These are phyloP conservation scores for Lypha dubia DNA, from an alignment of 2,888 invertebrate genomes.

Conservation along the genomic window DNA sequence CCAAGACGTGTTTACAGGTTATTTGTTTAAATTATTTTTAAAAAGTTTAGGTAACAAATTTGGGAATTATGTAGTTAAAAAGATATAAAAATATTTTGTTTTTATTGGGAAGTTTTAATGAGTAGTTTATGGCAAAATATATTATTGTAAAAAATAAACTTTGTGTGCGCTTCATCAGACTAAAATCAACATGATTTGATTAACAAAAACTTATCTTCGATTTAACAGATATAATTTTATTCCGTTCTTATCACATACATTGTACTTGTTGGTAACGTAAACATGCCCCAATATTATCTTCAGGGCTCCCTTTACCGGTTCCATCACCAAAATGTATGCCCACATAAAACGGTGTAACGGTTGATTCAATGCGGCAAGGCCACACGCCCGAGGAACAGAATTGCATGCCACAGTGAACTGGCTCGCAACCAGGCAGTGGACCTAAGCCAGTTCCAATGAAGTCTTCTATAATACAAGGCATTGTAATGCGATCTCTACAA, in stretches of 20 bases:
- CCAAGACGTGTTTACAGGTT: background rate
- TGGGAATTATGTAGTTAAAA: too few relatives aligned
- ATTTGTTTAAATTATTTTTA: too few relatives aligned
- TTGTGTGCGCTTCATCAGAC: background rate
- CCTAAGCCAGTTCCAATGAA: slow-evolving; percentile 86
- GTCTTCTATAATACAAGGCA: slow-evolving; percentile 93
- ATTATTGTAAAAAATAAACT: too few relatives aligned
- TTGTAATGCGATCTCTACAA: slow-evolving; percentile 89
- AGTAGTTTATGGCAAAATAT: too few relatives aligned
- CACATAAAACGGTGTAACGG: slow-evolving; percentile 90
- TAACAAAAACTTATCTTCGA: background rate
- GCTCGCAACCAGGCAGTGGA: slow-evolving; percentile 86
- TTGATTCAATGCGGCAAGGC: slow-evolving; percentile 88
- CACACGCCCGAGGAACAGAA: slow-evolving; percentile 86
- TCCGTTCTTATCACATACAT: slow-evolving; percentile 83
- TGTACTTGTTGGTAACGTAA: slow-evolving; percentile 89
- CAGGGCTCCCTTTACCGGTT: slow-evolving; percentile 87
- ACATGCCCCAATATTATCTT: slow-evolving; percentile 93
- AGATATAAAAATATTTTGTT: too few relatives aligned
- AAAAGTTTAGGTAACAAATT: too few relatives aligned
- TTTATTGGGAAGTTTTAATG: too few relatives aligned
- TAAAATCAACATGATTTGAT: background rate
- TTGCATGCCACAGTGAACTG: slow-evolving; percentile 90
- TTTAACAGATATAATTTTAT: slow-evolving; percentile 15
- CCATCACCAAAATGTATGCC: slow-evolving; percentile 91